Conservation (phyloP, 64 coral and sea anemone genomes). For the Anthopleura sola region DNA sequence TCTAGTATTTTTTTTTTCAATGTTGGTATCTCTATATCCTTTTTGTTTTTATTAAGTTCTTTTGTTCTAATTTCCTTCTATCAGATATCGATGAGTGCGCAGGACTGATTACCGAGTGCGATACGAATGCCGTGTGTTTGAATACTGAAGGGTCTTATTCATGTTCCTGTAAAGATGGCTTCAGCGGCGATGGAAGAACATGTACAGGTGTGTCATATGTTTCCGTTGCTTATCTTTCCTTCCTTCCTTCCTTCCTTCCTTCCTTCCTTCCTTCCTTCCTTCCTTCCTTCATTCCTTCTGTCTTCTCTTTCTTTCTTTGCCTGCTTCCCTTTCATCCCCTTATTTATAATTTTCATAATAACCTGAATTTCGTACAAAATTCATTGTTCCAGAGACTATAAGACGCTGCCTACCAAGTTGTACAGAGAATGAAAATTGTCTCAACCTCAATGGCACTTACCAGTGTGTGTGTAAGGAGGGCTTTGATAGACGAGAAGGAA, state of each 20-base stretch:
- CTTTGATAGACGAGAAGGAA: constrained; percentile 20
- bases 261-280: not conserved
- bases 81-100: constrained; percentile 47
- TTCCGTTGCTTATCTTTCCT: not conserved
- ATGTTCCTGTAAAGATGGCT: constrained; percentile 62
- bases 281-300: not conserved
- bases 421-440: constrained; percentile 31
- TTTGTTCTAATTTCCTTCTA: not conserved
- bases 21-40: no score
- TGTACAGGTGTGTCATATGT: constrained; percentile 12
- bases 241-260: not conserved
- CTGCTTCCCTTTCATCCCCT: not conserved
- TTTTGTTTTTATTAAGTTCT: no score
- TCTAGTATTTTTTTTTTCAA: no score
- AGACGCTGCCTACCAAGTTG: constrained; percentile 43
- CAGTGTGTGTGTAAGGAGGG: constrained; percentile 46
- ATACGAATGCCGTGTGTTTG: constrained; percentile 47
- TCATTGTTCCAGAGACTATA: constrained; percentile 4
- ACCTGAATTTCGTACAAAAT: not conserved
- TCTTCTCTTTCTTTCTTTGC: not conserved
- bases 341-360: not conserved
- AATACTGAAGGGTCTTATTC: constrained; percentile 66
- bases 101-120: constrained; percentile 14
- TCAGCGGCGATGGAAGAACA: constrained; percentile 31
- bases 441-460: constrained; percentile 23